phyloP scores from a whole-genome alignment of 2,888 invertebrate species.

The Dendrolimus pini region DNA sequence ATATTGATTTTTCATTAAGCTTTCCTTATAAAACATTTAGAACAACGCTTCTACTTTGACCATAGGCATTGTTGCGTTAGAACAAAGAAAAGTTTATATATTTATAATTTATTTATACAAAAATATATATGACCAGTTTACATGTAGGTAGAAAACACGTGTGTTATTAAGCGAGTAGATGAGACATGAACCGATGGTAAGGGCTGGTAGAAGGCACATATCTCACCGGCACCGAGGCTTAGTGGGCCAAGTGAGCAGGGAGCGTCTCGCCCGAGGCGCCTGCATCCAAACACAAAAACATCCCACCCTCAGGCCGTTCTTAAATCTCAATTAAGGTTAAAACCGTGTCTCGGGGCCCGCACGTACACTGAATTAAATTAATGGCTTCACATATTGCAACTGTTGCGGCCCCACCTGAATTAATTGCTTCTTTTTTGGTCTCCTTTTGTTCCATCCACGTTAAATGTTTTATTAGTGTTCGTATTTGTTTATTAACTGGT shows the following conservation, averaged over 20 bases:
- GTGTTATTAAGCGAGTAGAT: no score
- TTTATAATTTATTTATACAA: no score
- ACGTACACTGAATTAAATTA: slow-evolving; percentile 75
- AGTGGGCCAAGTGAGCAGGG: slow-evolving; percentile 14
- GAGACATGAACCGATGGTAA: not conserved
- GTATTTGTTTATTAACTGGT: slow-evolving; percentile 52
- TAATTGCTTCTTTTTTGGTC: slow-evolving; percentile 66
- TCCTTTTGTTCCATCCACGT: slow-evolving; percentile 43
- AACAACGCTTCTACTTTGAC: no score
- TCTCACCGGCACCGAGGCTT: slow-evolving; percentile 21
- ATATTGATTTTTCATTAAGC: no score
- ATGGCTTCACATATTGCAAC: slow-evolving; percentile 74
- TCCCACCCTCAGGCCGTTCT: slow-evolving; percentile 54
- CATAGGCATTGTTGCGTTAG: no score
- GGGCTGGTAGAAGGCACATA: slow-evolving; percentile 7
- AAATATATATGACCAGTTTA: no score
- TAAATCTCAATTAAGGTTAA: slow-evolving; percentile 76
- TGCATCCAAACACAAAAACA: slow-evolving; percentile 48
- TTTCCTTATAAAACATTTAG: no score
- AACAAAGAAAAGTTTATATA: no score
- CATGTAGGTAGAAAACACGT: no score
- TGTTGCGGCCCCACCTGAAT: slow-evolving; percentile 47
- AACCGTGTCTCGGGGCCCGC: slow-evolving; percentile 67
- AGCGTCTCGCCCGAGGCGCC: slow-evolving; percentile 28
- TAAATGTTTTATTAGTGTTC: slow-evolving; percentile 65